A percentile compares a stretch with the other conserved stretches of the same genome.
phyloP scores from a whole-genome alignment of 2,113 vertebrate species.

The Tyto alba region DNA sequence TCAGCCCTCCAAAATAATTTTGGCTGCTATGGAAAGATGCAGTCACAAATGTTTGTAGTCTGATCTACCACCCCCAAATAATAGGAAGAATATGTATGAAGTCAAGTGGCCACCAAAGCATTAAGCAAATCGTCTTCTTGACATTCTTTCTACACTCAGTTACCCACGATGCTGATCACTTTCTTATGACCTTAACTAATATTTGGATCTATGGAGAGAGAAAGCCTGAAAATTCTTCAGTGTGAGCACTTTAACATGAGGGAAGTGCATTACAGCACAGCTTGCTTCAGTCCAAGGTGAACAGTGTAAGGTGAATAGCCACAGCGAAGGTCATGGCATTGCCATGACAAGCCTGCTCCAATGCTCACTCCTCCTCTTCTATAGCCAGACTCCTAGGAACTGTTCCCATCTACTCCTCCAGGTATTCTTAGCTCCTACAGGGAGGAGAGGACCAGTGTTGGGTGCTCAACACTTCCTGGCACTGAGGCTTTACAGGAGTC shows the following conservation, averaged over 20 bases:
- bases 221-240: not conserved
- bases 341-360: not conserved
- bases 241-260: not conserved
- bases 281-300: not conserved
- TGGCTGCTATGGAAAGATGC: not conserved
- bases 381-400: not conserved
- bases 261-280: not conserved
- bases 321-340: rapidly evolving
- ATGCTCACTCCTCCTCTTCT: not conserved
- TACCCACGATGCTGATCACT: not conserved
- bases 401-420: not conserved
- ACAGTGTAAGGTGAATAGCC: not conserved
- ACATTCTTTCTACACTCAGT: not conserved
- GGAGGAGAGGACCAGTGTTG: not conserved
- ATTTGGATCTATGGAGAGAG: not conserved
- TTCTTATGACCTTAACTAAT: not conserved
- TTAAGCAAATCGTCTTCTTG: not conserved
- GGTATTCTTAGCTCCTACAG: not conserved
- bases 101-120: not conserved
- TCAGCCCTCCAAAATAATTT: not conserved
- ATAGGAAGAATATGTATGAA: not conserved
- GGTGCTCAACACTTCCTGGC: not conserved
- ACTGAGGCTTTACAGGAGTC: not conserved
- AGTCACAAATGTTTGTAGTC: not conserved
- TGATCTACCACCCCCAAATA: not conserved